Conservation (phyloP, 2,113 vertebrate species). For the Perognathus longimembris region DNA sequence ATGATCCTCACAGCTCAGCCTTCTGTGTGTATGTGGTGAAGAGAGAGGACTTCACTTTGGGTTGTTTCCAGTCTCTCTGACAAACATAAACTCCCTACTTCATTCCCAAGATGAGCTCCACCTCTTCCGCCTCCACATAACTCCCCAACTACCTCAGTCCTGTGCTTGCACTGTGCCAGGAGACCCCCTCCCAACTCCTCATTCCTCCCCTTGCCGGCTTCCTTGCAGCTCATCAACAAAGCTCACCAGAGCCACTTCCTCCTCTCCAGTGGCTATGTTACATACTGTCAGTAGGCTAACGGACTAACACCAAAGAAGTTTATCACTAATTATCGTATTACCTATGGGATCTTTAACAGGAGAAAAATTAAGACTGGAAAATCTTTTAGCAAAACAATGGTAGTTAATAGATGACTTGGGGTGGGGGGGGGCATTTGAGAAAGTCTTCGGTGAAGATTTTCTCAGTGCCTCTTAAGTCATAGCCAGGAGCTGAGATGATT, state of each 20-base stretch:
- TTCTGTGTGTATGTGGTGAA: background rate
- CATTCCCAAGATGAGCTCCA: background rate
- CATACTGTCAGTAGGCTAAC: background rate
- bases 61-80: background rate
- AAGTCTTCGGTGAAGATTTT: background rate
- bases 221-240: background rate
- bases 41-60: background rate
- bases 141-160: background rate
- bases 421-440: background rate
- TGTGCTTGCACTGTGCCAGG: background rate
- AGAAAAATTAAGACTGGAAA: background rate
- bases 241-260: background rate
- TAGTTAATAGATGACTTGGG: background rate
- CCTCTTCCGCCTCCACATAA: background rate
- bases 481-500: background rate
- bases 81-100: background rate
- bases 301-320: background rate
- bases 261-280: background rate
- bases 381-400: background rate
- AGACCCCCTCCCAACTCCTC: fast-evolving
- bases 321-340: background rate
- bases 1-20: too few relatives aligned
- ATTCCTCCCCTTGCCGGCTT: background rate
- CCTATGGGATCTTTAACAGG: background rate
- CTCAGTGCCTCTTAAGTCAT: conserved; percentile 11